Percentiles rank a stretch among this genome's conserved stretches.
These are phyloP conservation scores for Temnothorax longispinosus DNA, from an alignment of 1,140 invertebrate species.

Conservation along the genomic window DNA sequence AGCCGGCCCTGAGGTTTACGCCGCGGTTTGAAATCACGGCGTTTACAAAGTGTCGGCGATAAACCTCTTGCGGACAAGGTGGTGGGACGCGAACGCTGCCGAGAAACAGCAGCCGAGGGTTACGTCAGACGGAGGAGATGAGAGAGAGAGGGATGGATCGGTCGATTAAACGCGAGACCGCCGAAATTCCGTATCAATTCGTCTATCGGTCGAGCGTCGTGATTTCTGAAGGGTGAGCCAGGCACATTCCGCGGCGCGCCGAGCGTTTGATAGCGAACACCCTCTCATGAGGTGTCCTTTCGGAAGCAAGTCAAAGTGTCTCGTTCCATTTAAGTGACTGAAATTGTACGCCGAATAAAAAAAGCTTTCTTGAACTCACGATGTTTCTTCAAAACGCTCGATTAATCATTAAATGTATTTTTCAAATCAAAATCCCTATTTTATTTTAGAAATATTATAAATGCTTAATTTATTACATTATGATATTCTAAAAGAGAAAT, in stretches of 20 bases:
- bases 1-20: constrained; percentile 58
- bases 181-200: constrained; percentile 82
- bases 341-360: constrained; percentile 69
- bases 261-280: constrained; percentile 81
- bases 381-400: neutral
- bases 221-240: constrained; percentile 65
- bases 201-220: constrained; percentile 71
- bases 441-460: neutral
- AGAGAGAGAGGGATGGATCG: constrained; percentile 68
- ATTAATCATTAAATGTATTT: neutral
- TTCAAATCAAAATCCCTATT: neutral
- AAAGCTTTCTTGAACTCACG: constrained; percentile 25
- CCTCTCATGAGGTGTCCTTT: constrained; percentile 69
- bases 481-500: neutral
- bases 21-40: constrained; percentile 57
- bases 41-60: constrained; percentile 70
- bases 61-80: constrained; percentile 72
- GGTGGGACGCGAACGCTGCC: constrained; percentile 43
- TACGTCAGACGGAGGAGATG: constrained; percentile 52
- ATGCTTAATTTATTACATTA: neutral
- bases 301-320: constrained; percentile 73
- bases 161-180: constrained; percentile 77
- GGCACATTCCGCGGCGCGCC: constrained; percentile 76
- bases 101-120: constrained; percentile 48
- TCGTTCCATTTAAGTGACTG: constrained; percentile 72